A percentile compares a stretch with the other conserved stretches of the same genome.
These are phyloP conservation scores for Drosophila incognita DNA, from an alignment of 2,888 invertebrate genomes.

Conservation along the genomic window DNA sequence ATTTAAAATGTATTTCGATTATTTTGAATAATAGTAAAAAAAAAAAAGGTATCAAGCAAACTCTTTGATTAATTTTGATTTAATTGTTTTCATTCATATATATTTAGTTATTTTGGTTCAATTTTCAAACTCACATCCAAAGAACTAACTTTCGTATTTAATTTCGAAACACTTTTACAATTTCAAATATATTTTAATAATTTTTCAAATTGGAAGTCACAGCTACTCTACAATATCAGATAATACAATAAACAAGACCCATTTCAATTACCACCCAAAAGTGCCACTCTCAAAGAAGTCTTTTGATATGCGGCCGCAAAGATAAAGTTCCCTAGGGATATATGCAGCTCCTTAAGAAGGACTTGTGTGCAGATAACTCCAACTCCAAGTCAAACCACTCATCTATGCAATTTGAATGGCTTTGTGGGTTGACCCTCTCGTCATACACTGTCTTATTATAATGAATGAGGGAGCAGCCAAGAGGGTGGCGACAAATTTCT, in stretches of 20 bases:
- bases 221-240: background rate
- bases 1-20: background rate
- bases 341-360: background rate
- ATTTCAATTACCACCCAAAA: background rate
- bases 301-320: background rate
- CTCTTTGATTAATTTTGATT: background rate
- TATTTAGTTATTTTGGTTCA: background rate
- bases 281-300: background rate
- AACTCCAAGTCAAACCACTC: background rate
- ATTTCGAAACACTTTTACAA: background rate
- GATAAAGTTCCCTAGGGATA: background rate
- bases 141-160: background rate
- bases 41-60: too few relatives aligned
- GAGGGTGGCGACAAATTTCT: slow-evolving; percentile 21
- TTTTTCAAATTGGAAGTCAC: too few relatives aligned
- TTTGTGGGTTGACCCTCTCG: slow-evolving; percentile 10
- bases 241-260: background rate
- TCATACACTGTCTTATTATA: slow-evolving; percentile 15
- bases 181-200: background rate
- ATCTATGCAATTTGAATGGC: slow-evolving; percentile 8
- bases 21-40: too few relatives aligned
- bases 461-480: background rate
- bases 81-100: background rate
- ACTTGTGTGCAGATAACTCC: background rate
- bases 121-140: background rate